Evolutionary conservation across 2,888 invertebrate genomes (phyloP).

Genomic region (Eilema depressum): DNA sequence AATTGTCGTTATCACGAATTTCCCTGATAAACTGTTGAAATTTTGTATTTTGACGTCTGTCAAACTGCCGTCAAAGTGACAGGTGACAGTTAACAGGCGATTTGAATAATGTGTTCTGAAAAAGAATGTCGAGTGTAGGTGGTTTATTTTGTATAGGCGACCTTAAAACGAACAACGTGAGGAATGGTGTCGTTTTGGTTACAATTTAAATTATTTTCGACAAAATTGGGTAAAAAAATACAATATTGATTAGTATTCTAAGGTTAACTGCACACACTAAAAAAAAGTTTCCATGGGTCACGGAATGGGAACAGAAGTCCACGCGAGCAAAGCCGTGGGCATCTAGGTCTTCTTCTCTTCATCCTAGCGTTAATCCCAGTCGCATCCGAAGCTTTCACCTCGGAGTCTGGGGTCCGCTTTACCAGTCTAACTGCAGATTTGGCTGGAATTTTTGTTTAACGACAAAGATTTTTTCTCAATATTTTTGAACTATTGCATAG

Average conservation of each 20-base stretch:
- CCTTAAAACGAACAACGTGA: not conserved
- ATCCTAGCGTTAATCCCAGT: too few species aligned
- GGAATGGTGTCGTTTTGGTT: not conserved
- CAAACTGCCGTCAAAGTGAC: conserved; percentile 6
- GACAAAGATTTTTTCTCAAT: too few species aligned
- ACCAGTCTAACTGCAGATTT: too few species aligned
- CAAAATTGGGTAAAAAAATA: not conserved
- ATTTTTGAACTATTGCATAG: too few species aligned
- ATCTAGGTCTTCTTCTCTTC: too few species aligned
- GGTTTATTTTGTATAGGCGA: not conserved
- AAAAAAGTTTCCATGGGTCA: too few species aligned
- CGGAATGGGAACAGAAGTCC: too few species aligned
- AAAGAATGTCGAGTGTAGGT: not conserved
- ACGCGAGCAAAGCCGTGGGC: too few species aligned
- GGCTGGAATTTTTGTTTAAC: too few species aligned
- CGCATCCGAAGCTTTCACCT: too few species aligned
- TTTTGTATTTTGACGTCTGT: conserved; percentile 1
- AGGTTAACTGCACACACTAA: too few species aligned
- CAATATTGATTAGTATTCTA: not conserved
- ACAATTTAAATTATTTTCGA: not conserved
- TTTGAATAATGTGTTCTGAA: not conserved
- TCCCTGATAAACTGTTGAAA: not conserved
- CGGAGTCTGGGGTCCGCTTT: too few species aligned
- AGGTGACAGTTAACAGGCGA: not conserved
- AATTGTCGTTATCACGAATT: not conserved